Evolutionary conservation across 2,888 invertebrate genomes (phyloP), one percentile per base, ranked within the genome.

Genomic region (Chaitophorus viminalis): DNA sequence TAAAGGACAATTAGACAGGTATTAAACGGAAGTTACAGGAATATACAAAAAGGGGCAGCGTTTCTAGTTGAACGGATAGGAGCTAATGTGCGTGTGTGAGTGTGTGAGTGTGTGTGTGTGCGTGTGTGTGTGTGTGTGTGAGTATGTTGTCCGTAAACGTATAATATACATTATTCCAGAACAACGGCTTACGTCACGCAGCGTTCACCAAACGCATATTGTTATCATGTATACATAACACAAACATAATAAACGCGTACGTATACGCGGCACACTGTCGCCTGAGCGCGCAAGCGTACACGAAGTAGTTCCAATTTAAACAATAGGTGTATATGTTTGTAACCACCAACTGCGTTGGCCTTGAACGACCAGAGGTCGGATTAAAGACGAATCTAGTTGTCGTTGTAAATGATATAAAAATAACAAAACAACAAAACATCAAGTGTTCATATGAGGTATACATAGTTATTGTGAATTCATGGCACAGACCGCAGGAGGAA

Each of bases 281-380:
- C 68, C 74, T 31, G 29, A 18, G 78, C 75, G 11, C 76, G 52
- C 29, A 3, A 25, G n/a, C 11, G 18, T 70, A 72, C 21, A 18
- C 9, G 25, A 25, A 65, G 65, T 31, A 81, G 78, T 72, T 87
- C 81, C 70, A 75, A 81, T 87, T 87, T 87, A 81, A 87, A 87
- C 87, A 87, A 87, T 87, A 81, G 74, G 74, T 60, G 74, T 39
- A 36, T 21, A 8, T 52, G 82, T 60, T 36, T 21, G 60, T 81
- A 76, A 81, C 87, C 81, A 54, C 74, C 75, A 36, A 54, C 78
- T 70, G 86, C 31, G 79, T 74, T 79, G 87, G 74, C 87, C 87
- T 87, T 87, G 87, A 87, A 87, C 79, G 78, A 60, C 75, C 81
- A 79, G 86, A 86, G 86, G 87, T 81, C 81, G 87, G 74, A 74